Base-by-base conservation (phyloP, 53 echinoderm and acorn worm species). In the Luidia sarsii region DNA sequence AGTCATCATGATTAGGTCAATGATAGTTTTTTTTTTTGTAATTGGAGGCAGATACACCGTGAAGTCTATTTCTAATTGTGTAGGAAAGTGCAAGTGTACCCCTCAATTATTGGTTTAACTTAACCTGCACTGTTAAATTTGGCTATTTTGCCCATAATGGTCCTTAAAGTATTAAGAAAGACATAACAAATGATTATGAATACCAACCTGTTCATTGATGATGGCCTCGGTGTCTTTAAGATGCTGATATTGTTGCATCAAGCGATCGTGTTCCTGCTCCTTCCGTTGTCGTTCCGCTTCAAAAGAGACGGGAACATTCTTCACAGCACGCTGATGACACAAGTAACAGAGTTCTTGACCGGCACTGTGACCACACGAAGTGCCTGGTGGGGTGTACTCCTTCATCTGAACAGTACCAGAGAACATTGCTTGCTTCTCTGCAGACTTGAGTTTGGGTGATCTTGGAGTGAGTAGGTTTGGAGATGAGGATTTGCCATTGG, bases 321-420 rank as follows among this genome's bases (percentile, higher is more conserved):
- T 82, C 18, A 87, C 90, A 7, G 90, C 90, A 57, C 97, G 90
- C 79, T 96, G 97, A 60, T 96, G 97, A 73, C 97, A 96, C 27
- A 96, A 75, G 50, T 96, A 96, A 65, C 97, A 96, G 43, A 96
- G 86, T 39, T 96, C 97, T 65, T 96, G 97, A 0, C 97, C 97
- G 2, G 93, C 93, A 25, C 85, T 84, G 65, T 95, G 95, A 20
- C 90, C 71, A 50, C 91, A 93, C 0, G 88, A 31, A 28, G 82
- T 65, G 16, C 35, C 68, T 3, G 81, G 77, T 2, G 75, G 79
- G 2, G 67, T 86, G 23, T 65, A 66, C 31, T 54, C 57, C 60
- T 28, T 83, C 33, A 25, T 53, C 50, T 77, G 59, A 1, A 52
- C 57, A n/a, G 27, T 56, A 20, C 52, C 50, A 16, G 82, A 18